A percentile compares a stretch with the other conserved stretches of the same genome.
Conservation (phyloP, 2,113 vertebrate genomes). For the Poecilia latipinna region DNA sequence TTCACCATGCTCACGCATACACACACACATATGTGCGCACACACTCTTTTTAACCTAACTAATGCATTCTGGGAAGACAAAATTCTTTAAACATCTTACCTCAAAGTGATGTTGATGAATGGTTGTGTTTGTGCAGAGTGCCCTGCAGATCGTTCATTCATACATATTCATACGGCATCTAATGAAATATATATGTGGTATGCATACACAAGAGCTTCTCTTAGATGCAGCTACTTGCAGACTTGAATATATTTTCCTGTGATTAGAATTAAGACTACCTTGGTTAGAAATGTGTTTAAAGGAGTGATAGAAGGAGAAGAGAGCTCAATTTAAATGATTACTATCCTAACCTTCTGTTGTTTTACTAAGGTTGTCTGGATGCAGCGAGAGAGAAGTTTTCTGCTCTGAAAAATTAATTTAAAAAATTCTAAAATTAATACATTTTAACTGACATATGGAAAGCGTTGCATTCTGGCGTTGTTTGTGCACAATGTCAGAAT, state of each 20-base stretch:
- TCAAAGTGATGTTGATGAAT: conserved; percentile 55
- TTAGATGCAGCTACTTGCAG: conserved; percentile 34
- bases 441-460: too few relatives aligned
- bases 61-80: conserved; percentile 42
- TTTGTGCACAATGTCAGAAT: too few relatives aligned
- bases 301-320: background rate
- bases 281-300: background rate
- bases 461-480: too few relatives aligned
- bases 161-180: conserved; percentile 59
- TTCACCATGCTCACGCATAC: conserved; percentile 1
- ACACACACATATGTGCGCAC: background rate
- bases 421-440: too few relatives aligned
- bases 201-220: conserved; percentile 38
- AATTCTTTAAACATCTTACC: conserved; percentile 51
- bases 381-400: background rate
- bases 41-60: conserved; percentile 35
- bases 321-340: background rate
- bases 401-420: too few relatives aligned
- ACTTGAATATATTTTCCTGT: conserved; percentile 32
- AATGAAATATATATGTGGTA: conserved; percentile 66
- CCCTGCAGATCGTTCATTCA: conserved; percentile 50
- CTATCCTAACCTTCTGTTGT: background rate
- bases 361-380: background rate
- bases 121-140: conserved; percentile 49
- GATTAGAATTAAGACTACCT: conserved; percentile 22